These are phyloP conservation scores for Drosophila nasuta DNA, from an alignment of 1,140 invertebrate species.

Conservation along the genomic window DNA sequence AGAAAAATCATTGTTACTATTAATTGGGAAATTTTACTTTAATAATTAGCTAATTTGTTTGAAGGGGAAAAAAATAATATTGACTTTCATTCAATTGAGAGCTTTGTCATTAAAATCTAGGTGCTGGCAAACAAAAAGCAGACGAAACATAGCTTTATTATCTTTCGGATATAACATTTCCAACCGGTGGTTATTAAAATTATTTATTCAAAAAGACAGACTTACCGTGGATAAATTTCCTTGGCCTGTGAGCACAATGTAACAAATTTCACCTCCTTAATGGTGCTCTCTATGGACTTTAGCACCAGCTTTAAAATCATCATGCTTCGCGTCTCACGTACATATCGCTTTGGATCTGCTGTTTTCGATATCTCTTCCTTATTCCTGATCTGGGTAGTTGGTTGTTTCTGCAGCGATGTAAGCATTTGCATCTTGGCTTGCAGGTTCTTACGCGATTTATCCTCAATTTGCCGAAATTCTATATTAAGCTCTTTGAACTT, in stretches of 20 bases:
- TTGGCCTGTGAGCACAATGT: slow-evolving; percentile 73
- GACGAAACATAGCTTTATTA: too few species aligned
- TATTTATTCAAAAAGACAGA: background rate
- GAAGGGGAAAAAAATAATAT: too few species aligned
- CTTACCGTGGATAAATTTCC: slow-evolving; percentile 77
- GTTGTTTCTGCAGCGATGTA: slow-evolving; percentile 33
- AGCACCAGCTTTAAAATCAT: slow-evolving; percentile 67
- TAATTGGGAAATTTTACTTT: too few species aligned
- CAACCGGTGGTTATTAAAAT: too few species aligned
- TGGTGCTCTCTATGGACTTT: slow-evolving; percentile 70
- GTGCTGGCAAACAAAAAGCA: too few species aligned
- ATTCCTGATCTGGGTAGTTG: background rate
- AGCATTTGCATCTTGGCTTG: slow-evolving; percentile 68
- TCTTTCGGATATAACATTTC: too few species aligned
- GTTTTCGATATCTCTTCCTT: slow-evolving; percentile 36
- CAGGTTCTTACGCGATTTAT: slow-evolving; percentile 67
- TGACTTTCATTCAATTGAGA: too few species aligned
- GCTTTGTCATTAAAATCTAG: too few species aligned
- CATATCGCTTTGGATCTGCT: slow-evolving; percentile 66
- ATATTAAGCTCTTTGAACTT: slow-evolving; percentile 71
- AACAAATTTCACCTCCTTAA: slow-evolving; percentile 75
- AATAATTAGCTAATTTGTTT: too few species aligned
- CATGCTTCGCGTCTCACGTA: slow-evolving; percentile 78
- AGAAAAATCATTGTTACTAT: too few species aligned
- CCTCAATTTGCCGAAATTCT: slow-evolving; percentile 61